Base-by-base conservation (phyloP, 1,140 invertebrate genomes). In the Cephus cinctus region DNA sequence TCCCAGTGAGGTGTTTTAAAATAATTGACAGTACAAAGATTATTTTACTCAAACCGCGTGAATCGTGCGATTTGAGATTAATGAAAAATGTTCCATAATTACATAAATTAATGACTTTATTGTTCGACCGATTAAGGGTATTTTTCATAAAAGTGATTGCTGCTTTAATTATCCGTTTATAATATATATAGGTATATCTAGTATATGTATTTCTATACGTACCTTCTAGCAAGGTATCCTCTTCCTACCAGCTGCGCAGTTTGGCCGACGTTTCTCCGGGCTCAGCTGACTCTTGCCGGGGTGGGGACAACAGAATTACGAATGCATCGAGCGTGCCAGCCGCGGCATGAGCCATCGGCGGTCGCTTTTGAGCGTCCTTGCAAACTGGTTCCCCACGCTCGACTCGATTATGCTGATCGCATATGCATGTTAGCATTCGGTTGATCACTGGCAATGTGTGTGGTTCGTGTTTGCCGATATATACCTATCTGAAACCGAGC, bases 321-420 rank as follows among this genome's bases (percentile, higher is more conserved):
- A 64, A 70, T 69, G 70, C 68, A 61, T 54, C 58, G 57, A 56
- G 59, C 59, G 64, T 61, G 51, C 57, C 58, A 25, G 20, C 15
- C 9, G 51, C 55, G 53, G 50, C 59, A 63, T 63, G 60, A 68
- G 59, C 62, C 58, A 68, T 69, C 56, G 57, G 54, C 61, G 58
- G 63, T 53, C 62, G 65, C 65, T 65, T 68, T 65, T 65, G 54
- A 63, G 64, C 69, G 70, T 67, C 73, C 73, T 75, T 75, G 73
- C 69, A 76, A 76, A 76, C 73, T 74, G 71, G 73, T 76, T 76
- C 65, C 66, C 65, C 56, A 61, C 55, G 56, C 52, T 59, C 61
- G 61, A 65, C 68, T 72, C 69, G 71, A 74, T 75, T 75, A 75
- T 74, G 73, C 63, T 75, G 74, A 75, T 75, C 68, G 58, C 59